phyloP scores from a whole-genome alignment of 2,113 vertebrate genomes.

The Corythornis madagascariensis region DNA sequence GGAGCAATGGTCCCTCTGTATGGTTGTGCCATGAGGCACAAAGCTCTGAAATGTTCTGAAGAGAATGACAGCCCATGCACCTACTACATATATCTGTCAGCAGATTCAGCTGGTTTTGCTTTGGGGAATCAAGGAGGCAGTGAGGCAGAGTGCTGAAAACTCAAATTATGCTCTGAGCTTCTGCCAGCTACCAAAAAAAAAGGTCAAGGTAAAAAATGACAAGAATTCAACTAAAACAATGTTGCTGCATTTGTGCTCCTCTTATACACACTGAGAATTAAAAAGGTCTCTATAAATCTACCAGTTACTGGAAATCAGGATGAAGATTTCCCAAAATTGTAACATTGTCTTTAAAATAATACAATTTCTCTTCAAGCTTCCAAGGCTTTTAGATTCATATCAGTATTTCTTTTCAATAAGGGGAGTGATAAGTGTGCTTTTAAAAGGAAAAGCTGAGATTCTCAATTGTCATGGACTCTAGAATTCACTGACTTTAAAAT shows the following conservation, averaged over 20 bases:
- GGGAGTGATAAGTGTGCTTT: not conserved
- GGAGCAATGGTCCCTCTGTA: not conserved
- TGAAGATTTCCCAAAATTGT: not conserved
- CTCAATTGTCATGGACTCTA: not conserved
- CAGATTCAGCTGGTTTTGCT: not conserved
- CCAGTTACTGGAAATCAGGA: not conserved
- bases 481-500: not conserved
- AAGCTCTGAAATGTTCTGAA: not conserved
- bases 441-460: not conserved
- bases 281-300: not conserved
- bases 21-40: not conserved
- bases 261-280: not conserved
- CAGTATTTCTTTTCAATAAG: not conserved
- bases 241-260: not conserved
- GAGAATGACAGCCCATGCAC: accelerated
- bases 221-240: not conserved
- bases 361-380: not conserved
- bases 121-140: not conserved
- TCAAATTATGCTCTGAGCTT: not conserved
- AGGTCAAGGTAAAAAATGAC: not conserved
- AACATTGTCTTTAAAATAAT: not conserved
- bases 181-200: not conserved
- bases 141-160: not conserved
- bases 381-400: not conserved
- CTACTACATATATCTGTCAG: not conserved